Conservation (phyloP, 2,113 vertebrate genomes). For the Acanthochromis polyacanthus region DNA sequence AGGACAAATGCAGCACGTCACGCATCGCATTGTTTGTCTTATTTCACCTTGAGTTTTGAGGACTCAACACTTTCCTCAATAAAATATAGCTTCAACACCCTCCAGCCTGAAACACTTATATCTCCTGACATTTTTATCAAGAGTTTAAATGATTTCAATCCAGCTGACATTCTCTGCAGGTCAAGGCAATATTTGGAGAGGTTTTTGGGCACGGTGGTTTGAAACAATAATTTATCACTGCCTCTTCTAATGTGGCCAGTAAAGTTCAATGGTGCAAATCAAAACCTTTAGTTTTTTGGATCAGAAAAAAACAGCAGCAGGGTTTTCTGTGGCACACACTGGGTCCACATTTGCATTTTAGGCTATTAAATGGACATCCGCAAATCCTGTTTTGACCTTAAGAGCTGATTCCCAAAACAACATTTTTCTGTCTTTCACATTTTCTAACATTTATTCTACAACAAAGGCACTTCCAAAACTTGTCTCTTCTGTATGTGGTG, state of each 20-base stretch:
- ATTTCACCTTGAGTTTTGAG: slow-evolving; percentile 52
- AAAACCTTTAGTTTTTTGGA: too few relatives aligned
- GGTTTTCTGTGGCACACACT: slow-evolving; percentile 5
- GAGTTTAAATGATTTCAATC: slow-evolving; percentile 45
- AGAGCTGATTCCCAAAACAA: neutral
- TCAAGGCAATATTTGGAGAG: slow-evolving; percentile 49
- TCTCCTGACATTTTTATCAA: slow-evolving; percentile 67
- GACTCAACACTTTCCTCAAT: slow-evolving; percentile 24
- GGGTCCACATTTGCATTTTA: slow-evolving; percentile 1
- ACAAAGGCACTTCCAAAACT: neutral
- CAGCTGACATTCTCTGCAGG: slow-evolving; percentile 44
- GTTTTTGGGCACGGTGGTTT: slow-evolving; percentile 24
- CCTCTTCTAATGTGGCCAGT: slow-evolving; percentile 2
- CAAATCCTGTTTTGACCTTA: neutral
- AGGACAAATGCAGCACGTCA: slow-evolving; percentile 14
- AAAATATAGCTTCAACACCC: slow-evolving; percentile 25
- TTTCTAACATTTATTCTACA: neutral
- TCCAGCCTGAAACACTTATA: slow-evolving; percentile 30
- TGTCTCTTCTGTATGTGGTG: neutral
- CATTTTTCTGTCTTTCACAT: neutral
- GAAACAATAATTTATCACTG: slow-evolving; percentile 4
- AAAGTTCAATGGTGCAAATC: too few relatives aligned
- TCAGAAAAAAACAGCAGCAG: too few relatives aligned
- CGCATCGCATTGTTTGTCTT: slow-evolving; percentile 46
- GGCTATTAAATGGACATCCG: neutral